Evolutionary conservation across 2,113 vertebrate genomes (phyloP).

Genomic region (Eurypyga helias): DNA sequence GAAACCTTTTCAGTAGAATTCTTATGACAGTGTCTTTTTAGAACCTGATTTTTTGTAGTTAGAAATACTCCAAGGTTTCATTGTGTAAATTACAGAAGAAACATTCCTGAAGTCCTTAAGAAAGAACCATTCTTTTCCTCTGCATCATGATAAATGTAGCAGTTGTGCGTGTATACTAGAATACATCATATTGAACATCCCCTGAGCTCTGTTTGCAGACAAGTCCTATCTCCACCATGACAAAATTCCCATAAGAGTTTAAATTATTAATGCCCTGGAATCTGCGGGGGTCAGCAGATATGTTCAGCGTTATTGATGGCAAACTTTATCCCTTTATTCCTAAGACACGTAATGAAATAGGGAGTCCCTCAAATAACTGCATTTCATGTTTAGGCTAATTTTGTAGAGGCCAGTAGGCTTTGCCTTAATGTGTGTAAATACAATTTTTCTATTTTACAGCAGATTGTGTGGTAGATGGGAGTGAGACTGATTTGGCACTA

Average conservation of each 20-base stretch:
- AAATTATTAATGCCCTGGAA: conserved; percentile 92
- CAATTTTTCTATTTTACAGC: conserved; percentile 61
- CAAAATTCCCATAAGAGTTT: conserved; percentile 87
- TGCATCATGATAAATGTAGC: conserved; percentile 64
- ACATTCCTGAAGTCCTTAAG: conserved; percentile 48
- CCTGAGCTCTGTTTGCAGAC: conserved; percentile 82
- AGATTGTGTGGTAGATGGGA: conserved; percentile 60
- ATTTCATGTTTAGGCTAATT: conserved; percentile 83
- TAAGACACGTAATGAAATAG: conserved; percentile 84
- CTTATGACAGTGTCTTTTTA: conserved; percentile 18
- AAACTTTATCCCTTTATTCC: conserved; percentile 86
- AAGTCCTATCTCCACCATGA: conserved; percentile 83
- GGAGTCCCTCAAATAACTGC: conserved; percentile 79
- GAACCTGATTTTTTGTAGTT: neutral
- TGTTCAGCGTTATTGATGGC: conserved; percentile 85
- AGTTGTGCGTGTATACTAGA: conserved; percentile 66
- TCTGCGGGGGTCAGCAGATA: conserved; percentile 88
- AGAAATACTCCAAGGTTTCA: conserved; percentile 42
- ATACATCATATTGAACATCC: conserved; percentile 84
- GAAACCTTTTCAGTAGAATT: conserved; percentile 28
- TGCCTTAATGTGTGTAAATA: conserved; percentile 74
- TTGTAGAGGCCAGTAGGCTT: conserved; percentile 75
- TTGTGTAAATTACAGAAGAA: conserved; percentile 41
- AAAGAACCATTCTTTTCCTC: conserved; percentile 49
- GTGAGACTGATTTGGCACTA: conserved; percentile 75